Percentiles rank a stretch among this genome's conserved stretches.
phyloP scores from a whole-genome alignment of 2,113 vertebrate genomes.

The Pseudopodoces humilis region DNA sequence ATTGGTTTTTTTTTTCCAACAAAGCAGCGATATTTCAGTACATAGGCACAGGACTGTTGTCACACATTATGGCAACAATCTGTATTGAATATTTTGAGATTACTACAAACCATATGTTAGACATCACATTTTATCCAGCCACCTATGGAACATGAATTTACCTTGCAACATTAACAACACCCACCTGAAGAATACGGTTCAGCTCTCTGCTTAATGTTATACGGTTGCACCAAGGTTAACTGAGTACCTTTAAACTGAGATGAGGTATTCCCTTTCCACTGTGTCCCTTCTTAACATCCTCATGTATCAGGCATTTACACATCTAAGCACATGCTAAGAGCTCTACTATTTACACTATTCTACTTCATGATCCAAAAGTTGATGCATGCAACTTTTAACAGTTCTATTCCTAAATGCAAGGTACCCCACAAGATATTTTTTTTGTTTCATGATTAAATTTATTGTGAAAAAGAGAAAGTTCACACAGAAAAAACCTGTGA shows the following conservation, averaged over 20 bases:
- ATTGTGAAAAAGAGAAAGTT: neutral
- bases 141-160: neutral
- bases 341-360: neutral
- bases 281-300: neutral
- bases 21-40: neutral
- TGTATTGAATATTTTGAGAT: neutral
- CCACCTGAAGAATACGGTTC: neutral
- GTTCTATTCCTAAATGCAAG: neutral
- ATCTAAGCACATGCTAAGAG: neutral
- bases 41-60: neutral
- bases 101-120: neutral
- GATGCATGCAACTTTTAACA: neutral
- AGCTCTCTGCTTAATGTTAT: neutral
- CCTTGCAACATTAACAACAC: neutral
- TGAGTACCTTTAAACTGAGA: neutral
- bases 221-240: neutral
- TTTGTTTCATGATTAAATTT: neutral
- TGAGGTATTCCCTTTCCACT: neutral
- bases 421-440: neutral
- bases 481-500: neutral
- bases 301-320: neutral
- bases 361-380: neutral
- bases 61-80: neutral
- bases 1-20: neutral
- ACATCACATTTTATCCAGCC: neutral